Evolutionary conservation across 1,140 invertebrate genomes (phyloP), one percentile per base, ranked within the genome.

Genomic region (Lepidurus packardi): DNA sequence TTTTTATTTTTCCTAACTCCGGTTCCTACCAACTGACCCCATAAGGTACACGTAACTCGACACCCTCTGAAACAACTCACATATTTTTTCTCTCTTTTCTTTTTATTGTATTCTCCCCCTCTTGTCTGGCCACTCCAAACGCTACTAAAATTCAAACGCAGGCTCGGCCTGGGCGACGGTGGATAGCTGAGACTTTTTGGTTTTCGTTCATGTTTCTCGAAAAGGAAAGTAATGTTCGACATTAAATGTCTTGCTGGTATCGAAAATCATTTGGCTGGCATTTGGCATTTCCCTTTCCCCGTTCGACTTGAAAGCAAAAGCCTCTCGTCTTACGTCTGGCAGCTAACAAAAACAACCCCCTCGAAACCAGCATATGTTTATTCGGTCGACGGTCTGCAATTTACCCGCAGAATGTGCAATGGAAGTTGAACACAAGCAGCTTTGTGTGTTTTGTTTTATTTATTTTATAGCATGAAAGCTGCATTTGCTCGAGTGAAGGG

Each of bases 141-240:
- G n/a, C 53, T n/a, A 65, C 21, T 65, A 65, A 65, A 34, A 65
- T 65, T 65, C 21, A n/a, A 65, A 65, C 53, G 8, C 53, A 65
- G 13, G 16, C 21, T 21, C 53, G 21, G 9, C 21, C 53, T 13
- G n/a, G 8, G 53, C 9, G 21, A 65, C 21, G 53, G 53, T 65
- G 53, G 34, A 65, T 65, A 65, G 53, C 53, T 65, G 53, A 65
- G 53, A 9, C 8, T 65, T 65, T 65, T 65, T 21, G 16, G 16
- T 7, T 65, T 16, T 16, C 53, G 53, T 16, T 21, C 53, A 21
- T 10, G 8, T 65, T 65, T 65, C 53, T 65, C 13, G 53, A 65
- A 65, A 65, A 65, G 9, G 53, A 65, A 47, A 65, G 53, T 65
- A 65, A 65, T n/a, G 53, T 65, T 21, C 8, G 53, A 16, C 9